Evolutionary conservation across 1,140 invertebrate genomes (phyloP), one percentile per base, ranked within the genome.

Genomic region (Phymorhynchus buccinoides): DNA sequence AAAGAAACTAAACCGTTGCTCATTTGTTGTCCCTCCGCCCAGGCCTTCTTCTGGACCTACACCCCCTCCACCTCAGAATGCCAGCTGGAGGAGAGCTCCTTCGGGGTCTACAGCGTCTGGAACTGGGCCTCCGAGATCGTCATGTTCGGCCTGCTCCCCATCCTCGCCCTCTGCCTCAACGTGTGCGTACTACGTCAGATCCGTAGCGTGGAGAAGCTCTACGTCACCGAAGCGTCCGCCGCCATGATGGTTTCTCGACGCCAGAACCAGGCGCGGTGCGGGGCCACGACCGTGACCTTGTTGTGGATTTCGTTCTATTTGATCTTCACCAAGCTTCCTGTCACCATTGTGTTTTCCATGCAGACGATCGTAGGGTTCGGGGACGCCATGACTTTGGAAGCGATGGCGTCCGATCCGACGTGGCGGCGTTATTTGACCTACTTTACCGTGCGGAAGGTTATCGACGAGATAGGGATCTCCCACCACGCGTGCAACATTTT

Each of bases 401-500:
- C 86, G 1, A 87, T 90, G 85, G n/a, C 48, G 1, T 44, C 79
- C 1, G 88, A 89, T 78, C 71, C 85, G 3, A 79, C 80, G 1
- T 91, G 90, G 90, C 81, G 85, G 39, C 80, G 37, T 41, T 90
- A 89, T 84, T 75, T 91, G 71, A 66, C 83, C 16, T 91, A 89
- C 83, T 86, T 88, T 52, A 87, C 66, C 9, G 86, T 79, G 32
- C 73, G 89, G 35, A 87, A 89, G 39, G 79, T 90, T 14, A 87
- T 91, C 16, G 88, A 91, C 84, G 87, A 89, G 56, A 81, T 91
- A 12, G 88, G 89, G 14, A 86, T 90, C 22, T 92, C 91, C 2
- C 90, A 91, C 81, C 89, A 91, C 84, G 90, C 89, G 9, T 88
- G 88, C 71, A 92, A 90, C 83, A 82, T 92, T 35, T 88, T 92